phyloP scores from a whole-genome alignment of 2,113 vertebrate genomes.

The Epinephelus moara region DNA sequence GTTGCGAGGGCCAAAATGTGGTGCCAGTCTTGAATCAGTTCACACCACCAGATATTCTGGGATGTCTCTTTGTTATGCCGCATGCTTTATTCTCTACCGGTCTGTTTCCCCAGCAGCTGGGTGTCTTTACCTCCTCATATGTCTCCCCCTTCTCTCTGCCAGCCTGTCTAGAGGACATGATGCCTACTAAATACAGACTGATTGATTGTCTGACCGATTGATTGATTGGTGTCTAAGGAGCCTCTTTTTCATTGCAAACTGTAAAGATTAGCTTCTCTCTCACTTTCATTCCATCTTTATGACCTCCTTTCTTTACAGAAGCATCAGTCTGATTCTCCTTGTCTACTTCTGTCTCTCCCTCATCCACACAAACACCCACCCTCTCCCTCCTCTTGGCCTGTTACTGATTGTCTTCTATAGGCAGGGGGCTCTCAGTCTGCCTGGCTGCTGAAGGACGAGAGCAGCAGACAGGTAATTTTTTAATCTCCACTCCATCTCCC shows the following conservation, averaged over 20 bases:
- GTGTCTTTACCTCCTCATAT: slow-evolving; percentile 16
- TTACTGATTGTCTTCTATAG: slow-evolving; percentile 66
- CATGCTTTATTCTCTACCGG: background rate
- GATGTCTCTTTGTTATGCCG: slow-evolving; percentile 13
- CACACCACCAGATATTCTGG: slow-evolving; percentile 15
- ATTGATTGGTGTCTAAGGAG: slow-evolving; percentile 67
- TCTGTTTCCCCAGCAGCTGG: slow-evolving; percentile 18
- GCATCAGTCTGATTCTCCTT: slow-evolving; percentile 42
- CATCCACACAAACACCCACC: slow-evolving; percentile 15
- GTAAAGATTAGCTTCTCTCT: slow-evolving; percentile 67
- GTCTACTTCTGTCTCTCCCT: slow-evolving; percentile 35
- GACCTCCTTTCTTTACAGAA: slow-evolving; percentile 29
- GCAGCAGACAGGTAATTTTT: slow-evolving; percentile 82
- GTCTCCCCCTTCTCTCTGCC: slow-evolving; percentile 31
- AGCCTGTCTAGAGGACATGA: slow-evolving; percentile 45
- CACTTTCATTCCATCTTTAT: slow-evolving; percentile 24
- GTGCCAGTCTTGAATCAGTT: slow-evolving; percentile 16
- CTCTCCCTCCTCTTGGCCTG: slow-evolving; percentile 12
- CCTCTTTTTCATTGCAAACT: slow-evolving; percentile 60
- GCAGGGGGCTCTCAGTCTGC: slow-evolving; percentile 51
- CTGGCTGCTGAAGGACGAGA: slow-evolving; percentile 75
- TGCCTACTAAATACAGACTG: slow-evolving; percentile 64
- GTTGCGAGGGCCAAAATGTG: background rate
- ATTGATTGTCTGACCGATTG: slow-evolving; percentile 65
- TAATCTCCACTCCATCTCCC: slow-evolving; percentile 80